Conservation (phyloP, 2,797 vertebrate species). For the Pseudomugil tenellus region DNA sequence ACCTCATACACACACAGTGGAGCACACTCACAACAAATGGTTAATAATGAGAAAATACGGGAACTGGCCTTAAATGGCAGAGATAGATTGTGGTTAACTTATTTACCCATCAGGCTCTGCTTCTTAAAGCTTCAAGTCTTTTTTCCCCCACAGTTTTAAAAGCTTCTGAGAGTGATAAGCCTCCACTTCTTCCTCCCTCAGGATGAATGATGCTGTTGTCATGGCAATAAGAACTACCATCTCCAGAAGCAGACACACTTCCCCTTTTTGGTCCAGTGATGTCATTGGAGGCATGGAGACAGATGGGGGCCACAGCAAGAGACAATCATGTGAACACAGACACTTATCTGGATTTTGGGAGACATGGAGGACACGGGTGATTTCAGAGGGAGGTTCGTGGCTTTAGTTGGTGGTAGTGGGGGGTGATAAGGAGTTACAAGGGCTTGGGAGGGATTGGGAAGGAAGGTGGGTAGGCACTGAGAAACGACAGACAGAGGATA, state of each 20-base stretch:
- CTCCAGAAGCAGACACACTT: conserved; percentile 52
- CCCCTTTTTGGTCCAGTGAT: conserved; percentile 49
- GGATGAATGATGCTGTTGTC: conserved; percentile 73
- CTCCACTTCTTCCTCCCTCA: conserved; percentile 44
- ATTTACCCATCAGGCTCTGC: conserved; percentile 76
- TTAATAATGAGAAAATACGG: conserved; percentile 69
- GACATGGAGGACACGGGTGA: conserved; percentile 74
- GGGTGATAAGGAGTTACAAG: conserved; percentile 51
- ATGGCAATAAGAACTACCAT: conserved; percentile 47
- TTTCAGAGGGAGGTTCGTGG: conserved; percentile 5
- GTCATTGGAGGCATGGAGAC: conserved; percentile 59
- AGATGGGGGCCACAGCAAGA: conserved; percentile 45
- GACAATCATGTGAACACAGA: conserved; percentile 27
- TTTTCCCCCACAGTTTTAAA: conserved; percentile 58
- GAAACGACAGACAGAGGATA: conserved; percentile 19
- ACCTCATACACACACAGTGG: conserved; percentile 39
- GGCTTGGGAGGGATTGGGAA: not conserved
- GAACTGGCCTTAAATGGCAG: conserved; percentile 73
- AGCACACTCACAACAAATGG: conserved; percentile 27
- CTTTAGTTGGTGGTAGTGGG: conserved; percentile 32
- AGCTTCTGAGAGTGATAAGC: conserved; percentile 77
- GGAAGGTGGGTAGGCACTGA: no score
- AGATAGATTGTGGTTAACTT: conserved; percentile 75
- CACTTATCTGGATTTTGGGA: conserved; percentile 85
- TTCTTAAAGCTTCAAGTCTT: conserved; percentile 56